phyloP scores from a whole-genome alignment of 2,797 vertebrate genomes.

The Ciconia nigra region DNA sequence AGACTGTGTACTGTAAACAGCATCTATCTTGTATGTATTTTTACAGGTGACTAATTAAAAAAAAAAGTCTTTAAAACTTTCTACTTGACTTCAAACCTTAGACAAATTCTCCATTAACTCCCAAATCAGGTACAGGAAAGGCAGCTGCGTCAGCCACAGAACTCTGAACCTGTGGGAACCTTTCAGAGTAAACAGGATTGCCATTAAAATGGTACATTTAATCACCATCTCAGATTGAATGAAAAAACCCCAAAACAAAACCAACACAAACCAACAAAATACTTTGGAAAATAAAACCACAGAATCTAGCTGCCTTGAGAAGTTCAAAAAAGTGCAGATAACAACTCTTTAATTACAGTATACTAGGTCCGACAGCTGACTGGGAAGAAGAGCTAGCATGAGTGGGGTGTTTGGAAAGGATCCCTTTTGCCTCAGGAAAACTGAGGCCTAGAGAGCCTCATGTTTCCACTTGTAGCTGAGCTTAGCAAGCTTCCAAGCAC shows the following conservation, averaged over 20 bases:
- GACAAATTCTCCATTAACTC: background rate
- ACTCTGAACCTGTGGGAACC: background rate
- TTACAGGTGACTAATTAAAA: background rate
- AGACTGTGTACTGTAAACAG: background rate
- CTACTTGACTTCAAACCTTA: background rate
- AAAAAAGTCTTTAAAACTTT: background rate
- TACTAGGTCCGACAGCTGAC: background rate
- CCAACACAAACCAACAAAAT: background rate
- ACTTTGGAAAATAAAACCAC: background rate
- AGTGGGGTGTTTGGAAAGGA: background rate
- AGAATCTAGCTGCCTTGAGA: background rate
- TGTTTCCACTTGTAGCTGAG: background rate
- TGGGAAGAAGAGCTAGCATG: background rate
- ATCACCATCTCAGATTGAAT: background rate
- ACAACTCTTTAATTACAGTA: background rate
- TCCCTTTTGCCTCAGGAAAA: background rate
- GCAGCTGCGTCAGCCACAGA: background rate
- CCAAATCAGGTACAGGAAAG: background rate
- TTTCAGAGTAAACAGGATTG: background rate
- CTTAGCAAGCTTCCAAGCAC: background rate
- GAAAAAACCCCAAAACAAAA: background rate
- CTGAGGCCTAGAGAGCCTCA: background rate
- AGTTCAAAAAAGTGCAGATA: background rate
- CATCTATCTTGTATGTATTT: background rate
- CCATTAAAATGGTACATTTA: background rate